Conservation (phyloP, 2,113 vertebrate genomes). For the Larimichthys crocea region DNA sequence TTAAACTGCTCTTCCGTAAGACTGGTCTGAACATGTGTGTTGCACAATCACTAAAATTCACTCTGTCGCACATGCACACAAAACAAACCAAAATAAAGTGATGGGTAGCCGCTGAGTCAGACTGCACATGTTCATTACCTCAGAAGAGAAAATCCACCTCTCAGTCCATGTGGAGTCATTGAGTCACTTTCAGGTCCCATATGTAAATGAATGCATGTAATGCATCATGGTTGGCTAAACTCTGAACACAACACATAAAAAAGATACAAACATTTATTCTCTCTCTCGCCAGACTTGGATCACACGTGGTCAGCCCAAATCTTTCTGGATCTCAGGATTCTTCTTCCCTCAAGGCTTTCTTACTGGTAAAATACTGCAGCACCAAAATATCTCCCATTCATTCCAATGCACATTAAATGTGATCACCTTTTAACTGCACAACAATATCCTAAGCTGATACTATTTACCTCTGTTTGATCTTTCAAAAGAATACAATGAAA, state of each 20-base stretch:
- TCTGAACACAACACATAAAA: conserved; percentile 5
- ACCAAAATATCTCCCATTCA: not conserved
- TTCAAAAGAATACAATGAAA: not conserved
- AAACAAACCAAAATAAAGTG: conserved; percentile 28
- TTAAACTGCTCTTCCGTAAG: conserved; percentile 65
- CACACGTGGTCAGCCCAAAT: conserved; percentile 82
- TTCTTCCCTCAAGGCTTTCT: conserved; percentile 90
- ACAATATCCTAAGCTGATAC: not conserved
- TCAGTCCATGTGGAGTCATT: conserved; percentile 22
- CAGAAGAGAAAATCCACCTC: conserved; percentile 20
- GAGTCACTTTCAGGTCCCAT: conserved; percentile 45
- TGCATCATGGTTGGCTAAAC: conserved; percentile 22
- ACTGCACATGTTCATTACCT: conserved; percentile 39
- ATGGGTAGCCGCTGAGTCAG: conserved; percentile 32
- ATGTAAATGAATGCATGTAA: conserved; percentile 27
- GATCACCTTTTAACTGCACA: not conserved
- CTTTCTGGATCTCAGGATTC: conserved; percentile 88
- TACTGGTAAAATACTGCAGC: conserved; percentile 76
- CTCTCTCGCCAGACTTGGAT: conserved; percentile 79
- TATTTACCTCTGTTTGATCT: not conserved
- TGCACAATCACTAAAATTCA: conserved; percentile 35
- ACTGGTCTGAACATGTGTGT: conserved; percentile 58
- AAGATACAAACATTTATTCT: conserved; percentile 1
- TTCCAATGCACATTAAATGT: not conserved
- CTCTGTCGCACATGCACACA: conserved; percentile 14